These are phyloP conservation scores for Dryobotodes eremita DNA, from an alignment of 2,888 invertebrate species.

Conservation along the genomic window DNA sequence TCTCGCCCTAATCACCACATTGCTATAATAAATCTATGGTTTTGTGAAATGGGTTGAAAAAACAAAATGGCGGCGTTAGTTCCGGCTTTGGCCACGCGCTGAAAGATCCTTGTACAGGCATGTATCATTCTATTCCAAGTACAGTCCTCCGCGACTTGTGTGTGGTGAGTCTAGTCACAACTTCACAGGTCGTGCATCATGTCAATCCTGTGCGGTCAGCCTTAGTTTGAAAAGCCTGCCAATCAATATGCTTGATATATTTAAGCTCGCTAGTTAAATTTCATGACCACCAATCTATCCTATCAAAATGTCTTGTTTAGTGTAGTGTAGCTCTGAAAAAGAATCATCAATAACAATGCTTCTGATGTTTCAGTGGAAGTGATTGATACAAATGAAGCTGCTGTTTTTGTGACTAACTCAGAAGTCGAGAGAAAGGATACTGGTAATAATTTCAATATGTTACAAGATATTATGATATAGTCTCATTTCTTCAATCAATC, in stretches of 20 bases:
- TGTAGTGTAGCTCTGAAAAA: background rate
- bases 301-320: background rate
- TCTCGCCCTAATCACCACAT: no score
- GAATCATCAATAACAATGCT: background rate
- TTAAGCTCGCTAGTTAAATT: background rate
- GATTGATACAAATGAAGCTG: background rate
- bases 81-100: no score
- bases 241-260: background rate
- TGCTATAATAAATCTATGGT: no score
- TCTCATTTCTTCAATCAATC: background rate
- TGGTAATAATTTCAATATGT: conserved; percentile 15
- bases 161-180: background rate
- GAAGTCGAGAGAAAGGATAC: background rate
- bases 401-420: background rate
- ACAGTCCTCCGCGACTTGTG: background rate
- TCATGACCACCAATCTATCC: background rate
- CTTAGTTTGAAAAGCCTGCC: background rate
- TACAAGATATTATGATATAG: background rate
- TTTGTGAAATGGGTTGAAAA: no score
- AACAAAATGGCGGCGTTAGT: no score
- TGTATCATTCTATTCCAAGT: background rate
- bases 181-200: background rate
- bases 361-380: conserved; percentile 20
- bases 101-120: no score
- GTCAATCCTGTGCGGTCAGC: background rate